phyloP scores from a whole-genome alignment of 2,113 vertebrate genomes.

The Rostratula benghalensis region DNA sequence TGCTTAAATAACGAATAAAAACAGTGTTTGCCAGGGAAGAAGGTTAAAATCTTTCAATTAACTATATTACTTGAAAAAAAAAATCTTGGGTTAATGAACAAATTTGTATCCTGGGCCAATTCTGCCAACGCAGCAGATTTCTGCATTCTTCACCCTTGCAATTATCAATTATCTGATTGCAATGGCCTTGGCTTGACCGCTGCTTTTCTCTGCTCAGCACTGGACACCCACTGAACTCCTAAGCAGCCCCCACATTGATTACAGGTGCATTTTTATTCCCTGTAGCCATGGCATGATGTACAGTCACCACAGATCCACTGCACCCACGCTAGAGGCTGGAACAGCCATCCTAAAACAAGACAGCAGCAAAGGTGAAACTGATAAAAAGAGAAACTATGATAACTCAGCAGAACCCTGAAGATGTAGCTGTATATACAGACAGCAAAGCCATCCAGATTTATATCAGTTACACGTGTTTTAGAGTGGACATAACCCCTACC shows the following conservation, averaged over 20 bases:
- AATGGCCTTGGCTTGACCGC: not conserved
- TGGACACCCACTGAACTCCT: not conserved
- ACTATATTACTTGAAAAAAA: not conserved
- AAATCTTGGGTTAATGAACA: not conserved
- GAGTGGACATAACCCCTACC: not conserved
- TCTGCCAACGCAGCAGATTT: not conserved
- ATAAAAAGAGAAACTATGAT: not conserved
- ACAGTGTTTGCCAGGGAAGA: not conserved
- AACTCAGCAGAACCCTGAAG: not conserved
- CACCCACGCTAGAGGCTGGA: not conserved
- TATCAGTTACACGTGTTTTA: not conserved
- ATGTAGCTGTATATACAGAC: accelerated
- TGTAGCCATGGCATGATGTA: accelerated
- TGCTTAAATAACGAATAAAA: not conserved
- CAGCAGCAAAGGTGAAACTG: not conserved
- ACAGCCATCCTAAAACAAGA: not conserved
- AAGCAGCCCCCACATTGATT: not conserved
- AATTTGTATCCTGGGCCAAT: not conserved
- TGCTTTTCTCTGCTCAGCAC: not conserved
- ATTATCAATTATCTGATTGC: not conserved
- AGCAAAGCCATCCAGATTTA: not conserved
- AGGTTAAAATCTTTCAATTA: not conserved
- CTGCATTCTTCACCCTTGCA: not conserved
- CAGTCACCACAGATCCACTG: not conserved
- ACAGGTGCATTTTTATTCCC: not conserved